phyloP scores from a whole-genome alignment of 2,888 invertebrate genomes.

The Drosophila macrothrix region DNA sequence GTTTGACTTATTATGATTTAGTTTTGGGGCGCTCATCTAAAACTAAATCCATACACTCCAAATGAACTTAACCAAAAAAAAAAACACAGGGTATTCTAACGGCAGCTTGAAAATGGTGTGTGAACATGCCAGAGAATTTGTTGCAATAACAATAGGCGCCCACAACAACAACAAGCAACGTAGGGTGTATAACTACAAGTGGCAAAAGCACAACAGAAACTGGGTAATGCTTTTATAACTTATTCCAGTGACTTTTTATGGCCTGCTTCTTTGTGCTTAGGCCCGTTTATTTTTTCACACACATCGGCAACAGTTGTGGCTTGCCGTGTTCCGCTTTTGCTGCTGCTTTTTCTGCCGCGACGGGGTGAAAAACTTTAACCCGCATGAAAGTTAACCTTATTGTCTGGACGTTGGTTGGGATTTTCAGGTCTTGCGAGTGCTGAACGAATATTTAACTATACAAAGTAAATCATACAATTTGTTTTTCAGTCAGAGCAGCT shows the following conservation, averaged over 20 bases:
- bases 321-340: slow-evolving; percentile 16
- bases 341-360: not conserved
- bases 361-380: slow-evolving; percentile 36
- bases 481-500: slow-evolving; percentile 33
- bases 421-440: slow-evolving; percentile 27
- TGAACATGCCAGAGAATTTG: slow-evolving; percentile 35
- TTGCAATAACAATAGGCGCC: slow-evolving; percentile 40
- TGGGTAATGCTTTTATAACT: slow-evolving; percentile 75
- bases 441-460: slow-evolving; percentile 19
- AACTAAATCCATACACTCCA: not conserved
- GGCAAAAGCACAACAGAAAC: slow-evolving; percentile 54
- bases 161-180: slow-evolving; percentile 14
- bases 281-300: slow-evolving; percentile 43
- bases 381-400: slow-evolving; percentile 57
- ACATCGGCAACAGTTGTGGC: slow-evolving; percentile 39
- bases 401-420: slow-evolving; percentile 11
- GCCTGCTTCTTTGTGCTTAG: slow-evolving; percentile 44
- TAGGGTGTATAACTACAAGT: slow-evolving; percentile 19
- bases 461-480: slow-evolving; percentile 40
- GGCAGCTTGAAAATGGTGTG: slow-evolving; percentile 16
- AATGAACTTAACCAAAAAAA: not conserved
- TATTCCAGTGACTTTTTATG: slow-evolving; percentile 64
- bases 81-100: slow-evolving; percentile 5
- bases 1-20: not conserved
- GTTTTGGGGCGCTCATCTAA: not conserved